Evolutionary conservation across 37 sponge, comb jelly and placozoan species (phyloP), one percentile per base, ranked within the genome.

Genomic region (Oopsacas minuta): DNA sequence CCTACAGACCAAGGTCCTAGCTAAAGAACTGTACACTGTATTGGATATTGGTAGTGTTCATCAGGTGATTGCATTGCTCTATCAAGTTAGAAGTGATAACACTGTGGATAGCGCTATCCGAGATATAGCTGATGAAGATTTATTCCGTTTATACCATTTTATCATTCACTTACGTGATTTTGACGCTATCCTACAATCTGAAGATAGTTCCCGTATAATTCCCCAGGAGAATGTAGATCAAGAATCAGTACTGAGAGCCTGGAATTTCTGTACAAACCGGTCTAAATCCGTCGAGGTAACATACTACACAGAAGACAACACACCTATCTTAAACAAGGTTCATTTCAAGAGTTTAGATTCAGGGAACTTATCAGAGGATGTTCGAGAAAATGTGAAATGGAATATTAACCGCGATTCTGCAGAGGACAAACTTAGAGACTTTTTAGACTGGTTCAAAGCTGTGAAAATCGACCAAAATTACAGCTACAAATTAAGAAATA

Each of bases 341-440:
- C 87, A 91, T 84, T 91, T 86, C 52, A 3, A 61, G 22, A 61
- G 75, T 61, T 34, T 61, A 5, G 75, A 61, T 61, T 61, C 75
- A 32, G 75, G 75, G 1, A 61, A 5, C 17, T 82, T 93, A 37
- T 38, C 86, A 46, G 90, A 91, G 34, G 91, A 87, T 25, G 61
- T 91, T 35, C 87, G 53, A 12, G 94, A 93, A 53, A 86, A 82
- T 49, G 89, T 94, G 37, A 91, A 90, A 52, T 94, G 92, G 92
- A 87, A 81, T 34, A 83, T 94, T 17, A 85, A 85, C 49, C 52
- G 94, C 5, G 91, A 91, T 52, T 89, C 90, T 28, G 86, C 90
- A 22, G 89, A 89, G 35, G 91, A 94, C 85, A 94, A 94, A 53
- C 88, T 92, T 39, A 81, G 95, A 30, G 95, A 92, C 37, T 90